Evolutionary conservation across 2,888 invertebrate species (phyloP).

Genomic region (Cosmia trapezina): DNA sequence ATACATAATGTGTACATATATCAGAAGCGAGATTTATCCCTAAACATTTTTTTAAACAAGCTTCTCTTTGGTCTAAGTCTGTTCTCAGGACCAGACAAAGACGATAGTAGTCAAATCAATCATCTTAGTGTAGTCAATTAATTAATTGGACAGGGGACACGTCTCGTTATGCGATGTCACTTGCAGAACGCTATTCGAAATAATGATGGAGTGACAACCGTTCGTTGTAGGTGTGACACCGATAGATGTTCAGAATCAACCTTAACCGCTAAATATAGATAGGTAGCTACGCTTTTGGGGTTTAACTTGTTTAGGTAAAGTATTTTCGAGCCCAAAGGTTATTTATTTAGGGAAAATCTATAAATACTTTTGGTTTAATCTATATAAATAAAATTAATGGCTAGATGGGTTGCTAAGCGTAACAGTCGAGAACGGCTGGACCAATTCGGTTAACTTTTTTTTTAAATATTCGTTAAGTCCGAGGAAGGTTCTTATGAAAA

Average conservation of each 20-base stretch:
- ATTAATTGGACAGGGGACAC: constrained; percentile 50
- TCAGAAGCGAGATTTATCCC: background rate
- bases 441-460: no score
- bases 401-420: no score
- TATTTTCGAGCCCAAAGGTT: constrained; percentile 41
- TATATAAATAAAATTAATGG: background rate
- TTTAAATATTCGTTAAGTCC: no score
- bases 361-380: constrained; percentile 18
- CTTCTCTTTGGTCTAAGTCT: background rate
- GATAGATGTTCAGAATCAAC: constrained; percentile 26
- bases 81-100: background rate
- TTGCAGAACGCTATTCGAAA: constrained; percentile 40
- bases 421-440: no score
- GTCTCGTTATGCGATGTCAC: constrained; percentile 43
- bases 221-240: constrained; percentile 28
- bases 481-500: no score
- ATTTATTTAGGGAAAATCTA: constrained; percentile 31
- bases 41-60: background rate
- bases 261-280: constrained; percentile 41
- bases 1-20: background rate
- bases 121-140: constrained; percentile 50
- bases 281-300: constrained; percentile 4
- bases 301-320: constrained; percentile 5
- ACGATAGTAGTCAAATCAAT: constrained; percentile 38
- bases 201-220: constrained; percentile 53